Evolutionary conservation across 2,113 vertebrate species (phyloP), one percentile per base, ranked within the genome.

Genomic region (Synodontis membranacea): DNA sequence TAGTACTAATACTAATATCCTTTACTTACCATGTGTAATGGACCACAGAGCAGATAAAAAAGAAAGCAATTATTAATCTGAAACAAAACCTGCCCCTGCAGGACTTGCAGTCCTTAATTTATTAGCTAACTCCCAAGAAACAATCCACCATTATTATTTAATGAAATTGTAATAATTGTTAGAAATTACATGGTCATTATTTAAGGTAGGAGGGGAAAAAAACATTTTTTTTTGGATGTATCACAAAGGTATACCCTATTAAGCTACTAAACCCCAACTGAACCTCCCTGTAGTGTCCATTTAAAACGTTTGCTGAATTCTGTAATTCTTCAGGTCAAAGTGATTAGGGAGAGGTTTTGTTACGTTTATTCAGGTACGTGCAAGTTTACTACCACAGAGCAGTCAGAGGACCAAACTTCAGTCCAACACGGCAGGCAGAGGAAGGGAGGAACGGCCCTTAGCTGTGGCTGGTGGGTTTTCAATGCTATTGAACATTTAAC

Each of bases 301-400:
- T 50, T 50, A 50, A 75, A 25, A 46, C n/a, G n/a, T n/a, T n/a
- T n/a, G n/a, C n/a, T n/a, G 98, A 4, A 66, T 66, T 66, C 39
- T 25, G 39, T 5, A 44, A 9, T 8, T 10, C 21, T 68, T 68
- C 17, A 37, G 34, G n/a, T 68, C 34, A 68, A 68, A 68, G 64
- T 42, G 66, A 52, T 37, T 80, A 28, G n/a, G 60, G 28, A 79
- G 34, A 42, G 21, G 7, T 46, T 86, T 76, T 75, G 23, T 75
- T 82, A n/a, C n/a, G 60, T 82, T 89, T 89, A 88, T 88, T 88
- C 68, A 84, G 76, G 50, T 82, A 82, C 85, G 60, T 76, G 84
- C 76, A 82, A 80, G 58, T 82, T 78, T 68, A 83, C 81, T 8
- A 76, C 34, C 25, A 82, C 50, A 60, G 1, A 15, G 21, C 6